phyloP scores from a whole-genome alignment of 2,888 invertebrate genomes.

The Synanthedon tipuliformis region DNA sequence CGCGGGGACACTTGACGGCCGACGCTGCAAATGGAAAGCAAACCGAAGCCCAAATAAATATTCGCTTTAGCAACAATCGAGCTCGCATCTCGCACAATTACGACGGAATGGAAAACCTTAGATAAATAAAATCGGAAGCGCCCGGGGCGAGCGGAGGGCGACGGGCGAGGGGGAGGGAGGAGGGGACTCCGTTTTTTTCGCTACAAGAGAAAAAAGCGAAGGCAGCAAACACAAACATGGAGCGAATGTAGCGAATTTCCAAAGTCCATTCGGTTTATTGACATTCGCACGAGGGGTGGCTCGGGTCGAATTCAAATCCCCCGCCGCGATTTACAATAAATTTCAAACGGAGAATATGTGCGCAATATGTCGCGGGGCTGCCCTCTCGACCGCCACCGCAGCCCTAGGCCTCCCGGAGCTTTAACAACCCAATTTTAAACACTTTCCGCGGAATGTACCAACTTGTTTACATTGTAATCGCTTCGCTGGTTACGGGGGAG shows the following conservation, averaged over 20 bases:
- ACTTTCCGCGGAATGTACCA: conserved; percentile 41
- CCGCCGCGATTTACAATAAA: conserved; percentile 64
- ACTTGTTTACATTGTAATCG: conserved; percentile 58
- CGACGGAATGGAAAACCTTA: conserved; percentile 64
- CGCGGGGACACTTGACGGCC: conserved; percentile 10
- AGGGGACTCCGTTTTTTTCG: conserved; percentile 24
- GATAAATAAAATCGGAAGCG: conserved; percentile 65
- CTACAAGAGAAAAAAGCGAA: conserved; percentile 45
- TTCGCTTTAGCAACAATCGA: conserved; percentile 65
- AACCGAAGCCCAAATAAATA: conserved; percentile 64
- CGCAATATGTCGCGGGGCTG: conserved; percentile 48
- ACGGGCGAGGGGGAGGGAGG: conserved; percentile 10
- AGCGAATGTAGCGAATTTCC: conserved; percentile 63
- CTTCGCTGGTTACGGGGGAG: conserved; percentile 18
- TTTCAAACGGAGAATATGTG: conserved; percentile 65
- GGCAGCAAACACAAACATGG: conserved; percentile 60
- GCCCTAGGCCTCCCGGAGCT: conserved; percentile 21
- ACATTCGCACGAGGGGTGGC: conserved; percentile 31
- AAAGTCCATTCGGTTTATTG: conserved; percentile 66
- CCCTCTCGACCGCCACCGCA: conserved; percentile 7
- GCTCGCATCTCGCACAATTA: conserved; percentile 65
- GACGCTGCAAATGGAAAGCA: conserved; percentile 37
- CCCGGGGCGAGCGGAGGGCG: conserved; percentile 14
- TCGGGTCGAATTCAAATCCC: conserved; percentile 38
- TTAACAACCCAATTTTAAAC: conserved; percentile 45